A percentile compares a stretch with the other conserved stretches of the same genome.
Evolutionary conservation across 1,140 invertebrate species (phyloP).

Genomic region (Dysdera silvatica): DNA sequence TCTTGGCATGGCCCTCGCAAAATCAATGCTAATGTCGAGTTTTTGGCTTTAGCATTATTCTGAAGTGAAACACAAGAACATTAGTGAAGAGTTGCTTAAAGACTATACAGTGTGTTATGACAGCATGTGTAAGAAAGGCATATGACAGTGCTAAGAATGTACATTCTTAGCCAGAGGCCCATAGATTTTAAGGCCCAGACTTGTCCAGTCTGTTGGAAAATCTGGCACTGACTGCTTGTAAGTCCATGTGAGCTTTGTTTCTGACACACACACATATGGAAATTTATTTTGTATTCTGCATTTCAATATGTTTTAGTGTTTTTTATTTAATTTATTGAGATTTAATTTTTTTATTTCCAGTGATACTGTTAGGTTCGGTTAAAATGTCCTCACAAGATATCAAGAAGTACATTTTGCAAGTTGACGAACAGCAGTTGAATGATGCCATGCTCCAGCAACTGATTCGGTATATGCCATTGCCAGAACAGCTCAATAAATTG

Average conservation of each 20-base stretch:
- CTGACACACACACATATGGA: background rate
- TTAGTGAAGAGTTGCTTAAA: too few species aligned
- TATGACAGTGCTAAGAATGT: too few species aligned
- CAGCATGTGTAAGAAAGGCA: too few species aligned
- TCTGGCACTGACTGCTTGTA: too few species aligned
- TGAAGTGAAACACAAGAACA: too few species aligned
- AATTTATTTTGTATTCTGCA: background rate
- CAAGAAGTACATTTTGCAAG: slow-evolving; percentile 68
- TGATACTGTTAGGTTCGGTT: slow-evolving; percentile 78
- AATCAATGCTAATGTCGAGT: too few species aligned
- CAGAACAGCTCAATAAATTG: slow-evolving; percentile 76
- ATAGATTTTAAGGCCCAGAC: too few species aligned
- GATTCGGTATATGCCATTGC: slow-evolving; percentile 73
- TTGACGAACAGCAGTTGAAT: slow-evolving; percentile 73
- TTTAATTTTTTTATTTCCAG: slow-evolving; percentile 36
- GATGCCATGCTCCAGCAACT: slow-evolving; percentile 46
- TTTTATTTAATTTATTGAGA: background rate
- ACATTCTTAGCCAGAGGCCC: too few species aligned
- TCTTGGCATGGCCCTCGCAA: too few species aligned
- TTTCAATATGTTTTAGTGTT: background rate
- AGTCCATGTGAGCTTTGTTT: background rate
- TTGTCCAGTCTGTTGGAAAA: too few species aligned
- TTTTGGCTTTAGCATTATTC: too few species aligned
- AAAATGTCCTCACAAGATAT: slow-evolving; percentile 83
- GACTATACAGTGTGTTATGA: too few species aligned